Base-by-base conservation (phyloP, 1,140 invertebrate genomes). In the Macrocentrus cingulum region DNA sequence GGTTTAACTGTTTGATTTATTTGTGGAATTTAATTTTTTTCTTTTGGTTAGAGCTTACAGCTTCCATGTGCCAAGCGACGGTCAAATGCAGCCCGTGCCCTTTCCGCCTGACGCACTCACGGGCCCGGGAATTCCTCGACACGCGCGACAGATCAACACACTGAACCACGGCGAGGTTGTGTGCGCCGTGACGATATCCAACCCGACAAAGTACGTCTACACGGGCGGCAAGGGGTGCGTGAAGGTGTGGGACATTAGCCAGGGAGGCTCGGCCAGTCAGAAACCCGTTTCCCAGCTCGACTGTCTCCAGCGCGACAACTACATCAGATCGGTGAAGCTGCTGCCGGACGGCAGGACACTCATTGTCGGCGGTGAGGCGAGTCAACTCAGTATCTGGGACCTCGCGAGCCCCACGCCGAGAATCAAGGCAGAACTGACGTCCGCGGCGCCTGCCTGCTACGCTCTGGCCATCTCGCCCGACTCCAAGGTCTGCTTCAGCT, bases 321-420 rank as follows among this genome's bases (percentile, higher is more conserved):
- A 97, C 77, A 95, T 95, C 68, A 81, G 92, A 59, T 93, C 92
- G 9, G 94, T 95, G 18, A 97, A 97, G 77, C 77, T 96, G 2
- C 75, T 96, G 36, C 90, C 92, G n/a, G 94, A 97, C 71, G 91
- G 91, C 1, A 79, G 92, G 41, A 96, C 92, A 0, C 76, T 97
- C 9, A 93, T 97, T 60, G 94, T 97, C 18, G 94, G 94, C 1
- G 94, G 94, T 8, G 94, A 97, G 81, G 95, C 95, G 6, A 94
- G 90, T 57, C 97, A 94, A 67, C 84, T 99, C 41, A 95, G 92
- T 42, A 97, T 99, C 69, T 99, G 95, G 94, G 96, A 99, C 79
- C 74, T 98, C 48, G 92, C 92, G 42, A 89, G 88, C 59, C 89
- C 89, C 1, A 95, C 92, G 55, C 93, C 94, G 8, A 82, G 93